A percentile compares a stretch with the other conserved stretches of the same genome.
Conservation (phyloP, 2,888 invertebrate species). For the Agonopterix arenella region DNA sequence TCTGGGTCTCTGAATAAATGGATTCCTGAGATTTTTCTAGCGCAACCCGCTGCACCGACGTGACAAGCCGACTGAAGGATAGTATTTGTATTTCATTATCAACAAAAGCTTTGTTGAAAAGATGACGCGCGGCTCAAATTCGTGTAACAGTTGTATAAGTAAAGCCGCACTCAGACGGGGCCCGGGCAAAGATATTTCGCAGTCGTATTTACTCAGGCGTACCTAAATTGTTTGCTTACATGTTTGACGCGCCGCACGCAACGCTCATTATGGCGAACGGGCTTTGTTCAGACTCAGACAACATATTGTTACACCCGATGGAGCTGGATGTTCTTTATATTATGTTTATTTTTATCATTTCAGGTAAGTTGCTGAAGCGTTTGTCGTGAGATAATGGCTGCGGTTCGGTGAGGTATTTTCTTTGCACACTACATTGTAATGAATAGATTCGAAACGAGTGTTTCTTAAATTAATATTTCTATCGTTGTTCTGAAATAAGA, state of each 20-base stretch:
- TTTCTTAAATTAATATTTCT: too few species aligned
- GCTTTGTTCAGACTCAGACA: slow-evolving; percentile 71
- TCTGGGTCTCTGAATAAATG: slow-evolving; percentile 22
- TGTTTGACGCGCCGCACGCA: slow-evolving; percentile 75
- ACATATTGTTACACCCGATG: slow-evolving; percentile 68
- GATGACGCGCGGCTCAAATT: slow-evolving; percentile 66
- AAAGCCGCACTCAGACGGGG: slow-evolving; percentile 59
- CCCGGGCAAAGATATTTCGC: slow-evolving; percentile 69
- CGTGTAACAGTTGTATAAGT: slow-evolving; percentile 56
- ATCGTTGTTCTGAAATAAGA: too few species aligned
- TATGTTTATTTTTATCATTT: slow-evolving; percentile 68
- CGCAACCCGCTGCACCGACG: slow-evolving; percentile 49
- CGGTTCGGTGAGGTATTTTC: slow-evolving; percentile 53
- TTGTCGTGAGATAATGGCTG: slow-evolving; percentile 46
- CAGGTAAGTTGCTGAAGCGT: slow-evolving; percentile 61
- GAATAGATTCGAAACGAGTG: too few species aligned
- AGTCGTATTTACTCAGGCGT: slow-evolving; percentile 75
- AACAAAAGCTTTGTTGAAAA: slow-evolving; percentile 69
- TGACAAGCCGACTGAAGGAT: slow-evolving; percentile 53
- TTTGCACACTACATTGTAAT: slow-evolving; percentile 12
- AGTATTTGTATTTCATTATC: slow-evolving; percentile 71
- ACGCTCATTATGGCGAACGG: slow-evolving; percentile 69
- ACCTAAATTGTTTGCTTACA: slow-evolving; percentile 75
- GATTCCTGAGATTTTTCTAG: slow-evolving; percentile 43
- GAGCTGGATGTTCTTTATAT: slow-evolving; percentile 62